Evolutionary conservation across 92 coral and sea anemone genomes (phyloP), one percentile per base, ranked within the genome.

Genomic region (Ricordea florida): DNA sequence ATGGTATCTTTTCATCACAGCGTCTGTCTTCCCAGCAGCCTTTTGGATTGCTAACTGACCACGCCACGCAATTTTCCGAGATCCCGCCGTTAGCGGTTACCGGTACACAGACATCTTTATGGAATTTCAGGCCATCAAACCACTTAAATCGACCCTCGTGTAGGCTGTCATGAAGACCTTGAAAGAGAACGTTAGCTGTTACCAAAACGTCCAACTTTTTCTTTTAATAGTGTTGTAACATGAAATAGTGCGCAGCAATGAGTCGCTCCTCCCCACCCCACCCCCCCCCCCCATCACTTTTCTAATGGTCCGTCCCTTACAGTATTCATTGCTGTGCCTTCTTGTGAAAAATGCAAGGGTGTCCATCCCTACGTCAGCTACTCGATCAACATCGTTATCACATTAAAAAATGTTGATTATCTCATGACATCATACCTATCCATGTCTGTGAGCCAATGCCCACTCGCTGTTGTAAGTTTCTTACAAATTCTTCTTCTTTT

Each of bases 1-100:
- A 91, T 0, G 97, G 88, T 9, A 78, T 52, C 48, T 85, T 81
- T 57, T 87, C 86, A 16, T 67, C 36, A 42, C 97, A 91, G 32
- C 32, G 73, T 43, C 82, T 83, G 64, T 91, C 97, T 20, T 91
- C 89, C 97, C 97, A 91, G 81, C 97, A 91, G 52, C 97, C 88
- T 21, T 75, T 57, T 4, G 97, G 93, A 57, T 79, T 91, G 26
- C 69, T 45, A 46, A 84, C 80, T 17, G 93, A 76, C 97, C 97
- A 91, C 49, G 90, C 97, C 55, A 87, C 97, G 20, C 97, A 91
- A 65, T 91, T 91, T 57, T 91, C 90, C 28, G 27, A 5, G 22
- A 47, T 32, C 9, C 87, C 87, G n/a, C 97, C 97, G 36, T 66
- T 52, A 0, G 93, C 87, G 32, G 74, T 65, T 5, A 91, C 92